Evolutionary conservation across 2,113 vertebrate genomes (phyloP).

Genomic region (Indicator indicator): DNA sequence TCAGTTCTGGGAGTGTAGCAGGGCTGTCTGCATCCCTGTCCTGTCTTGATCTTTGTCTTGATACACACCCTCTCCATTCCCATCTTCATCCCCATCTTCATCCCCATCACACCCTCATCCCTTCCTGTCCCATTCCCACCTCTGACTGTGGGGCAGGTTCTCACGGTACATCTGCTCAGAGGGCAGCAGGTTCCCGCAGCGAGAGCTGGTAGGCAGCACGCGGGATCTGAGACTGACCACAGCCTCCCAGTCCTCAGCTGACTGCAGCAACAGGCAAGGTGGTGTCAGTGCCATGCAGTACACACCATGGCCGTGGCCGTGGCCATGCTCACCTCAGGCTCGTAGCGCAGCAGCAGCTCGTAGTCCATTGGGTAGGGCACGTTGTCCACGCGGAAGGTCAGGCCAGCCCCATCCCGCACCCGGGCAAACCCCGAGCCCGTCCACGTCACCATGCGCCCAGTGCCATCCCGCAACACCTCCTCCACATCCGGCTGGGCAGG

Average conservation of each 20-base stretch:
- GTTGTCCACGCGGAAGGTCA: conserved; percentile 82
- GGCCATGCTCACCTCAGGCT: conserved; percentile 78
- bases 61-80: not conserved
- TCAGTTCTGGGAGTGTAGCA: not conserved
- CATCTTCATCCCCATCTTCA: too few species aligned
- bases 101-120: not conserved
- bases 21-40: not conserved
- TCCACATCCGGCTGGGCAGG: conserved; percentile 79
- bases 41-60: not conserved
- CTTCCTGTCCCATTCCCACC: not conserved
- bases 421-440: conserved; percentile 83
- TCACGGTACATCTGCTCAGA: conserved; percentile 85
- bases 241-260: conserved; percentile 88
- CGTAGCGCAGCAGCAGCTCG: conserved; percentile 86
- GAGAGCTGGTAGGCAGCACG: conserved; percentile 80
- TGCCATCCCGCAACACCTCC: conserved; percentile 62
- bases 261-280: conserved; percentile 61
- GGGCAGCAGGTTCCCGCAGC: conserved; percentile 86
- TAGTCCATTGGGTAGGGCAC: conserved; percentile 88
- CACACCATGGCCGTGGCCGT: rapidly evolving
- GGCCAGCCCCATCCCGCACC: conserved; percentile 83
- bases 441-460: conserved; percentile 80
- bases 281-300: not conserved
- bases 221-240: conserved; percentile 81
- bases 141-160: conserved; percentile 75